Evolutionary conservation across 2,888 invertebrate species (phyloP).

Genomic region (Eremobia ochroleuca): DNA sequence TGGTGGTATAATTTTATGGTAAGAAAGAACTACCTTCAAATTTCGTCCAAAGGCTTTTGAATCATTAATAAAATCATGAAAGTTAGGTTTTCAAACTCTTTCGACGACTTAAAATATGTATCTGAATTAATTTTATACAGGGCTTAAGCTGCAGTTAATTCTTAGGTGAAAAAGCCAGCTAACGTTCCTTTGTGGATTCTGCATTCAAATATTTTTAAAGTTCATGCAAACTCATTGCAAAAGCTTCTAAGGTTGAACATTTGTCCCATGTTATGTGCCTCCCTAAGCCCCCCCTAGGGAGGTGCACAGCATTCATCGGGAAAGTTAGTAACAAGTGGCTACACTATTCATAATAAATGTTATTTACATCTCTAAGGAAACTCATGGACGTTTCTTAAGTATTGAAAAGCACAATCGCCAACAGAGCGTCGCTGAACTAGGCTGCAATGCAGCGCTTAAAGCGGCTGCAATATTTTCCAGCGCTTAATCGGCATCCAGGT

Average conservation of each 20-base stretch:
- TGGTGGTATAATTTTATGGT: too few species aligned
- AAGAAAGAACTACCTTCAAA: not conserved
- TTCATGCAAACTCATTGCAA: slow-evolving; percentile 4
- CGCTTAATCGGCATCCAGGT: slow-evolving; percentile 70
- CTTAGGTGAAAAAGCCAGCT: not conserved
- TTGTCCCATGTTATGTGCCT: slow-evolving; percentile 16
- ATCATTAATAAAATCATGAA: not conserved
- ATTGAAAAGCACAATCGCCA: slow-evolving; percentile 70
- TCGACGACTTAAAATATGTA: not conserved
- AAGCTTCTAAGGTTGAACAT: slow-evolving; percentile 7
- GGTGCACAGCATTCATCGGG: slow-evolving; percentile 35
- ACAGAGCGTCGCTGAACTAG: slow-evolving; percentile 75
- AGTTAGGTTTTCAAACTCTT: not conserved
- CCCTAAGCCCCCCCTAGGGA: not conserved
- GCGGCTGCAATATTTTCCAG: slow-evolving; percentile 70
- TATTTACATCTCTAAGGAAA: slow-evolving; percentile 58
- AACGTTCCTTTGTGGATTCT: not conserved
- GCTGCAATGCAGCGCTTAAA: slow-evolving; percentile 68
- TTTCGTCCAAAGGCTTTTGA: not conserved
- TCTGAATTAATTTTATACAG: not conserved
- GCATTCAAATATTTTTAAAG: not conserved
- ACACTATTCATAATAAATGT: slow-evolving; percentile 60
- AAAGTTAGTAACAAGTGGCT: slow-evolving; percentile 43
- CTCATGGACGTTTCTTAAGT: slow-evolving; percentile 65
- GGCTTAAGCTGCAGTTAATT: not conserved